These are phyloP conservation scores for Panopea generosa DNA, from an alignment of 2,888 invertebrate species.

Conservation along the genomic window DNA sequence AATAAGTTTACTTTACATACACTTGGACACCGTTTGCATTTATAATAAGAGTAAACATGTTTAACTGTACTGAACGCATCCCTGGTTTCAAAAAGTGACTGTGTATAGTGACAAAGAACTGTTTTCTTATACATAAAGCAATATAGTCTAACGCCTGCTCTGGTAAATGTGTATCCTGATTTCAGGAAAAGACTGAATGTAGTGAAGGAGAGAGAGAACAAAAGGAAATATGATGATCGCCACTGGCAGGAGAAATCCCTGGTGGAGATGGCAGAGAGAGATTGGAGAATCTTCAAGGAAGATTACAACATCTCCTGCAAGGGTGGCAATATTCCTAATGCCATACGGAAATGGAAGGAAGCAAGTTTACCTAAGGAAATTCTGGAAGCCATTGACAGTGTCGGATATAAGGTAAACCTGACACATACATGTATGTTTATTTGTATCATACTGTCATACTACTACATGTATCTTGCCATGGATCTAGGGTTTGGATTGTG, in stretches of 20 bases:
- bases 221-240: conserved; percentile 99
- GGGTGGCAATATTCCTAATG: conserved; percentile 98
- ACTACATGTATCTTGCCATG: no score
- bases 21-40: no score
- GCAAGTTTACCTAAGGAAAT: conserved; percentile 94
- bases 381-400: conserved; percentile 96
- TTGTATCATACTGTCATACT: no score
- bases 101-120: no score
- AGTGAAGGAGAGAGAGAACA: conserved; percentile 97
- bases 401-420: conserved; percentile 93
- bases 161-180: no score
- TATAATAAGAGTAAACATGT: no score
- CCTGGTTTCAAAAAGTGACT: no score
- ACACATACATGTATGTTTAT: neutral
- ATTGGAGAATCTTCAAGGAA: conserved; percentile 99
- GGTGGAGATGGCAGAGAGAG: conserved; percentile 98
- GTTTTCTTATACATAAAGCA: no score
- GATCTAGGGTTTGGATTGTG: no score
- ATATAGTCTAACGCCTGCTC: no score
- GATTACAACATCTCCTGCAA: conserved; percentile 99
- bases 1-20: no score
- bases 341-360: conserved; percentile 97
- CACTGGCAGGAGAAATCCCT: conserved; percentile 98
- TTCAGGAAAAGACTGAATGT: conserved; percentile 91
- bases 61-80: no score